Percentiles rank a stretch among this genome's conserved stretches.
Conservation (phyloP, 2,797 vertebrate genomes). For the Phataginus tetradactyla region DNA sequence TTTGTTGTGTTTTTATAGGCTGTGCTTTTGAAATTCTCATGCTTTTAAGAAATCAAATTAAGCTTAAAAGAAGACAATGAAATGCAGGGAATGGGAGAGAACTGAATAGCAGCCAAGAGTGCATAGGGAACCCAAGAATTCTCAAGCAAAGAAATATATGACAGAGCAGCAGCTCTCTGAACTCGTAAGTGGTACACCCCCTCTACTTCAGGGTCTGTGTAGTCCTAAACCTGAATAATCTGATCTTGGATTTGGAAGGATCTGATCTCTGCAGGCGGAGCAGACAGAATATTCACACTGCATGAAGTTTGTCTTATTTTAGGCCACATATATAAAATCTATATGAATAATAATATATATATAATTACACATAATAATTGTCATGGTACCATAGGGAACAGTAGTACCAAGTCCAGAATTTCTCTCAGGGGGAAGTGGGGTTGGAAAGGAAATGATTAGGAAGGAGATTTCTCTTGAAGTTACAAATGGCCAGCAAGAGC, state of each 20-base stretch:
- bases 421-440: neutral
- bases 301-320: neutral
- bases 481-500: neutral
- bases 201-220: neutral
- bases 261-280: neutral
- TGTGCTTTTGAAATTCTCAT: slow-evolving; percentile 60
- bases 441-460: neutral
- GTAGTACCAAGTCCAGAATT: neutral
- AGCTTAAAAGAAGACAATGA: slow-evolving; percentile 52
- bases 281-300: neutral
- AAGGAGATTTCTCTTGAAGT: neutral
- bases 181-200: fast-evolving
- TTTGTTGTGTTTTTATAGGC: slow-evolving; percentile 65
- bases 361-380: neutral
- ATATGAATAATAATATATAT: neutral
- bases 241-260: neutral
- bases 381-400: neutral
- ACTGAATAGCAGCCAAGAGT: neutral
- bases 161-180: neutral
- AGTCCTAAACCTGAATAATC: neutral
- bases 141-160: neutral
- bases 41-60: slow-evolving; percentile 64
- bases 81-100: neutral
- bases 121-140: neutral
- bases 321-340: neutral